A percentile compares a stretch with the other conserved stretches of the same genome.
Evolutionary conservation across 2,888 invertebrate species (phyloP).

Genomic region (Drosophila mimetica): DNA sequence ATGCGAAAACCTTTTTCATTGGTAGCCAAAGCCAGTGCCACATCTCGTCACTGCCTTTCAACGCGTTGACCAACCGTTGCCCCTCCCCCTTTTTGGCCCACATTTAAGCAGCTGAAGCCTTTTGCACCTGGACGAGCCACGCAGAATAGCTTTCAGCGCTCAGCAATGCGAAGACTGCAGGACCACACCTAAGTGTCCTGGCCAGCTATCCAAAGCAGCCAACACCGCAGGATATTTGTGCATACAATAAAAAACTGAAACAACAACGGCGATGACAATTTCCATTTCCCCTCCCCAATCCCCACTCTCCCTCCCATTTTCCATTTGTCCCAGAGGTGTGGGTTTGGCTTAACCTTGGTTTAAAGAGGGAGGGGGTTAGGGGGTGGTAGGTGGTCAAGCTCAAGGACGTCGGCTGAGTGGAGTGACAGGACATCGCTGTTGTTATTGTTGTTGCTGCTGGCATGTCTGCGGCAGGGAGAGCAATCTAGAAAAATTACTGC

Average conservation of each 20-base stretch:
- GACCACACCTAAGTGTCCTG: constrained; percentile 44
- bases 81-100: neutral
- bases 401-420: constrained; percentile 38
- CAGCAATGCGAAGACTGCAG: constrained; percentile 14
- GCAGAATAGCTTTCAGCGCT: constrained; percentile 35
- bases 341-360: constrained; percentile 27
- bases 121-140: constrained; percentile 38
- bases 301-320: constrained; percentile 1
- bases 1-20: constrained; percentile 29
- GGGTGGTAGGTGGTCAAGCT: constrained; percentile 36
- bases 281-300: constrained; percentile 26
- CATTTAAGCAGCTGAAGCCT: constrained; percentile 27
- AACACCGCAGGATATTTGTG: constrained; percentile 42
- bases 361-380: neutral
- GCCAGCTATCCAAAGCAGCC: constrained; percentile 12
- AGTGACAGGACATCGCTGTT: constrained; percentile 24
- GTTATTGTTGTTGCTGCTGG: neutral
- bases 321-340: constrained; percentile 26
- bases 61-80: constrained; percentile 1
- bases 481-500: constrained; percentile 53
- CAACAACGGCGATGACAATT: constrained; percentile 47
- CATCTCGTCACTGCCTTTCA: constrained; percentile 9
- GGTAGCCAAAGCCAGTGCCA: constrained; percentile 19
- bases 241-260: constrained; percentile 42
- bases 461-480: constrained; percentile 39